Percentiles rank a stretch among this genome's conserved stretches.
Evolutionary conservation across 2,113 vertebrate species (phyloP).

Genomic region (Taurulus bubalis): DNA sequence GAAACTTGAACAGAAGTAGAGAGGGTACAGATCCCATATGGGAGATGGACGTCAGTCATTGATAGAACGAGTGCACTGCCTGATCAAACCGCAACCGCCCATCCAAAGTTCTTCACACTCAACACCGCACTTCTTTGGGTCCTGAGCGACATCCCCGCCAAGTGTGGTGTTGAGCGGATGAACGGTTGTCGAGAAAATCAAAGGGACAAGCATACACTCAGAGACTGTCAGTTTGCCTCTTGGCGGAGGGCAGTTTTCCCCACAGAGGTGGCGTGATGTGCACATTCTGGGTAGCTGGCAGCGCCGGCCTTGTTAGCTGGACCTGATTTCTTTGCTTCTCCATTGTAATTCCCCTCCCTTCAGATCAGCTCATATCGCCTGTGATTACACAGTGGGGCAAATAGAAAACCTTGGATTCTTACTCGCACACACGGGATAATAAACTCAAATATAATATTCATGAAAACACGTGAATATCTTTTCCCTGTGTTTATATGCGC

Average conservation of each 20-base stretch:
- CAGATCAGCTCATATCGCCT: slow-evolving; percentile 28
- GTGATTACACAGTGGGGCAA: slow-evolving; percentile 45
- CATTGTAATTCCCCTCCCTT: slow-evolving; percentile 35
- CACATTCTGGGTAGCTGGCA: slow-evolving; percentile 27
- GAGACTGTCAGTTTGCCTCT: slow-evolving; percentile 11
- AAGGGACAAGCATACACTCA: not conserved
- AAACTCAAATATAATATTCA: slow-evolving; percentile 65
- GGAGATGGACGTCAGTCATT: slow-evolving; percentile 10
- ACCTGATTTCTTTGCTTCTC: slow-evolving; percentile 46
- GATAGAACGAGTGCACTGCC: not conserved
- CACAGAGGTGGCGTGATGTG: slow-evolving; percentile 5
- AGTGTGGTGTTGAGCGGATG: not conserved
- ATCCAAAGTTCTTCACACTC: not conserved
- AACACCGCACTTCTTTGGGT: not conserved
- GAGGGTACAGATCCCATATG: not conserved
- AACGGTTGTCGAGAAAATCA: not conserved
- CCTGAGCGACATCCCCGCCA: not conserved
- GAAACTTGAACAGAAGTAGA: not conserved
- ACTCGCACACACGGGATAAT: slow-evolving; percentile 33
- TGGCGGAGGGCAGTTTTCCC: slow-evolving; percentile 29
- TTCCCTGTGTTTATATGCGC: slow-evolving; percentile 8
- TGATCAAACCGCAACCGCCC: not conserved
- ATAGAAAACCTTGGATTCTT: slow-evolving; percentile 46
- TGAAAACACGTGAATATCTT: slow-evolving; percentile 21
- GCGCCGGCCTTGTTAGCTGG: slow-evolving; percentile 66